These are phyloP conservation scores for Amblyopsis hoosieri DNA, from an alignment of 2,797 vertebrate species.

Conservation along the genomic window DNA sequence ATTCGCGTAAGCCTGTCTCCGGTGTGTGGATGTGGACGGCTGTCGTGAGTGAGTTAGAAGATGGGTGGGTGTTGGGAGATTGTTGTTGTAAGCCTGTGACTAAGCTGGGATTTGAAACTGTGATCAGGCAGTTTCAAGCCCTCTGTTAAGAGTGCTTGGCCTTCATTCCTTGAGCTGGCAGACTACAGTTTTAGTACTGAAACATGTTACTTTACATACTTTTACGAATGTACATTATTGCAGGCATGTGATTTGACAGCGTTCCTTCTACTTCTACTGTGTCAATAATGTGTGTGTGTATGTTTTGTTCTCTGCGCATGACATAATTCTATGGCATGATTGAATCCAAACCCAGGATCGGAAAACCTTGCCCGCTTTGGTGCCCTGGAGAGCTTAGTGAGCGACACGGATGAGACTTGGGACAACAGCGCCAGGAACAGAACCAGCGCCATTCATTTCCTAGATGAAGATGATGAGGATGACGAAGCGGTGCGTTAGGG, in stretches of 20 bases:
- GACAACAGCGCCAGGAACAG: conserved; percentile 84
- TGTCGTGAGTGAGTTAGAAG: conserved; percentile 31
- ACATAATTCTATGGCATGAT: conserved; percentile 3
- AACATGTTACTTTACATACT: not conserved
- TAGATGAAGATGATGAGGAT: conserved; percentile 89
- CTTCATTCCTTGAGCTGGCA: conserved; percentile 48
- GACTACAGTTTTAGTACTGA: conserved; percentile 24
- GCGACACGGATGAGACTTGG: conserved; percentile 91
- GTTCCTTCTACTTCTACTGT: not conserved
- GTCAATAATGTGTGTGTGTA: not conserved
- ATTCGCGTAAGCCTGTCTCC: conserved; percentile 11
- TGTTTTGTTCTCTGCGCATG: not conserved
- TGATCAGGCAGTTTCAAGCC: conserved; percentile 70
- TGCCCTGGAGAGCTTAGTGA: conserved; percentile 91
- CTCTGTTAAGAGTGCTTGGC: conserved; percentile 33
- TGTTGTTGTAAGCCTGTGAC: conserved; percentile 69
- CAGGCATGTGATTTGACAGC: not conserved
- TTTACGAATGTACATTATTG: no score
- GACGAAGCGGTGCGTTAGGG: conserved; percentile 82
- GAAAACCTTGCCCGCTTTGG: conserved; percentile 92
- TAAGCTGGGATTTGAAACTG: conserved; percentile 76
- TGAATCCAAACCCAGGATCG: conserved; percentile 54
- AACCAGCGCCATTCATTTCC: conserved; percentile 94
- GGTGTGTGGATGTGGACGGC: conserved; percentile 31
- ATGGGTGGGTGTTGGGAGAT: conserved; percentile 43